Conservation (phyloP, 2,113 vertebrate genomes). For the Craseonycteris thonglongyai region DNA sequence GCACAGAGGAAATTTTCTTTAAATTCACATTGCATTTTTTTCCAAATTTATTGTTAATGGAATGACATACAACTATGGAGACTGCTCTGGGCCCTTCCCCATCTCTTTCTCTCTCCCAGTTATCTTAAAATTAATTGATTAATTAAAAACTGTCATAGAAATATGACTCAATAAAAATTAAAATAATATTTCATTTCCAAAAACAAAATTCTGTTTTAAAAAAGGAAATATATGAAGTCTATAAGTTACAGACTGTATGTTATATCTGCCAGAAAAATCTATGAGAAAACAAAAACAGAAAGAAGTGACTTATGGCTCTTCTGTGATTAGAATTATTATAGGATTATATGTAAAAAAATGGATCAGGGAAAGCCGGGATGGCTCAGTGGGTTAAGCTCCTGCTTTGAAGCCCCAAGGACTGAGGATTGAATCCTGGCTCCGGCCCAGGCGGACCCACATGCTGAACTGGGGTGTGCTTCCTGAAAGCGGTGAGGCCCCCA, state of each 20-base stretch:
- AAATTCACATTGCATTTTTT: background rate
- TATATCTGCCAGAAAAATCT: background rate
- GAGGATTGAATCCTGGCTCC: no score
- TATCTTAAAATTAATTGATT: no score
- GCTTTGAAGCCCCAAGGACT: no score
- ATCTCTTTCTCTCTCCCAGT: no score
- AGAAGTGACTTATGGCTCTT: background rate
- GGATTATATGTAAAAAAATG: background rate
- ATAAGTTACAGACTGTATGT: background rate
- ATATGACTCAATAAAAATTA: background rate
- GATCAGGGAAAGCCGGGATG: no score
- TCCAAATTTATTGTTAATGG: background rate
- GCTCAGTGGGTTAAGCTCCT: no score
- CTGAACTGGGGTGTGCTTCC: no score
- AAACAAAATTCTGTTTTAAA: background rate
- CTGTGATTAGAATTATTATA: background rate
- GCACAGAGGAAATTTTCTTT: background rate
- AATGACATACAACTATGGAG: no score
- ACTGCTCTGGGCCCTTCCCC: no score
- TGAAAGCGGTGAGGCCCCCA: no score
- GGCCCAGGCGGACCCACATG: no score
- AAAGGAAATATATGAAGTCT: background rate
- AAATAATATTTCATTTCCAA: background rate
- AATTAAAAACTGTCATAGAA: no score
- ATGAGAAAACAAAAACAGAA: background rate